Percentiles rank a stretch among this genome's conserved stretches.
phyloP scores from a whole-genome alignment of 92 coral and sea anemone genomes.

The Plumapathes pennacea region DNA sequence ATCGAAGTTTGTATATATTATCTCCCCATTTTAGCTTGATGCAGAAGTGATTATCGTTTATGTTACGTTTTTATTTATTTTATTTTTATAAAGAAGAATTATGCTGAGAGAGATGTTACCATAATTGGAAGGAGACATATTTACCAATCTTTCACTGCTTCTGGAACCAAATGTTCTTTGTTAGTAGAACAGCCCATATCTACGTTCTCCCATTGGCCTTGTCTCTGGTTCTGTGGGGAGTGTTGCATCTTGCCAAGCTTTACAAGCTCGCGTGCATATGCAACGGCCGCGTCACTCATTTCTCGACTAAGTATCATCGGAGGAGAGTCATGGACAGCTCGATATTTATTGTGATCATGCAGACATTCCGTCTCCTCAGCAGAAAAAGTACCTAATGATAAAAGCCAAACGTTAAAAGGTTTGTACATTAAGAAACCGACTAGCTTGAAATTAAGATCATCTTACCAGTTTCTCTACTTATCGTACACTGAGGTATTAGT shows the following conservation, averaged over 20 bases:
- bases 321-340: constrained; percentile 70
- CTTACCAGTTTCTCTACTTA: too few relatives aligned
- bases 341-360: constrained; percentile 70
- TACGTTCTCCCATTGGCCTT: constrained; percentile 72
- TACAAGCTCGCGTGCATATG: constrained; percentile 66
- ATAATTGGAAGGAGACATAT: background rate
- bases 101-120: too few relatives aligned
- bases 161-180: constrained; percentile 6
- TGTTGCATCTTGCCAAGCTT: constrained; percentile 55
- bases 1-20: too few relatives aligned
- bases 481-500: too few relatives aligned
- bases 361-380: constrained; percentile 47
- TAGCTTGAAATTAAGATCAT: too few relatives aligned
- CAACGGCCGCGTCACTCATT: constrained; percentile 67
- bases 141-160: constrained; percentile 22
- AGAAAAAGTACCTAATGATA: too few relatives aligned
- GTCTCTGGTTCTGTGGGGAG: constrained; percentile 33
- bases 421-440: too few relatives aligned
- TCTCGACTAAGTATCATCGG: constrained; percentile 61
- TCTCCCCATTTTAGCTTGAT: too few relatives aligned
- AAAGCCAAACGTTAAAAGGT: too few relatives aligned
- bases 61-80: too few relatives aligned
- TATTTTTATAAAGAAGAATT: too few relatives aligned
- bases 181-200: constrained; percentile 60
- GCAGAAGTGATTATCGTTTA: too few relatives aligned